Base-by-base conservation (phyloP, 2,113 vertebrate species). In the Tychaedon coryphoeus region DNA sequence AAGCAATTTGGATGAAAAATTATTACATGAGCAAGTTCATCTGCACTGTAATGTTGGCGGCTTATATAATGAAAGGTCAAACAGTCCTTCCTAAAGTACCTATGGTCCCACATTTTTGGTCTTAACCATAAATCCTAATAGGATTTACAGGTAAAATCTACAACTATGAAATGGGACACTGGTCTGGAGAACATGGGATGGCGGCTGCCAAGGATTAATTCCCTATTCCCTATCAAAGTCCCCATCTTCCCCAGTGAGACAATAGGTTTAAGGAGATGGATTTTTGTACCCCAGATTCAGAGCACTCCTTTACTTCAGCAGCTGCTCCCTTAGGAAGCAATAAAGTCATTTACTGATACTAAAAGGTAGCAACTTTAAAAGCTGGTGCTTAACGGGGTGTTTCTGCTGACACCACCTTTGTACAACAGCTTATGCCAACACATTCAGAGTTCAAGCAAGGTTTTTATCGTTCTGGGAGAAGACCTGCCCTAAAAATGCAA, bases 221-320 rank as follows among this genome's bases (percentile, higher is more conserved):
- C 13, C 18, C 24, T n/a, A 26, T 36, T n/a, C 47, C 45, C 4
- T 34, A 22, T 19, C 24, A 3, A 40, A 47, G 54, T 25, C 29
- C 34, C 19, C 22, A 14, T 23, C 24, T 40, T 15, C 28, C 42
- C 17, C 85, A 43, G 47, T 0, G 3, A 85, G 74, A 28, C 7
- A 48, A 22, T 0, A 17, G 7, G 4, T n/a, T 81, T 0, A 1
- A 50, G 14, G 19, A 7, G 17, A 45, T 7, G 7, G 9, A 9
- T 64, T 78, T 93, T 54, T 2, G 0, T 42, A 47, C 33, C 16
- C 40, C 38, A 9, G 8, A 17, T 42, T 78, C 74, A 45, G 57
- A 58, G 23, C 38, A 36, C 13, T 20, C 31, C 4, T 19, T 47
- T 16, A 34, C 62, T 76, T 72, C 56, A 61, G 70, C 60, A 74